Percentiles rank a stretch among this genome's conserved stretches.
These are phyloP conservation scores for Fundulus diaphanus DNA, from an alignment of 2,797 vertebrate genomes.

Conservation along the genomic window DNA sequence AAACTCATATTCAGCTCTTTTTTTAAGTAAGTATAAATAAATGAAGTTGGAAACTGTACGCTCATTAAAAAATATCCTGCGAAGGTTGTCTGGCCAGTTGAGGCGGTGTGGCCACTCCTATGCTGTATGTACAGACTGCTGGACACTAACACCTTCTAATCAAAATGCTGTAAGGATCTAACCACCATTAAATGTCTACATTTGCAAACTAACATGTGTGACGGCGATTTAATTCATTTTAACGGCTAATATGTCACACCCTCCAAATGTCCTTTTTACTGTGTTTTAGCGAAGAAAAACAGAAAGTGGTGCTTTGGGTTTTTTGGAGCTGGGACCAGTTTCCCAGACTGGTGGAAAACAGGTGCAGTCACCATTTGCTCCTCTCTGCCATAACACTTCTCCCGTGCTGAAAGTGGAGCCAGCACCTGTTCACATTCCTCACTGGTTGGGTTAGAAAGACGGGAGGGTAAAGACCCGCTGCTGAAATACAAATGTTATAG, in stretches of 20 bases:
- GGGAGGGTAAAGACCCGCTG: neutral
- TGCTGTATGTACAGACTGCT: too few species aligned
- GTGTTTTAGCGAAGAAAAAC: conserved; percentile 19
- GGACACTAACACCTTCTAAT: neutral
- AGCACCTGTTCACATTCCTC: conserved; percentile 70
- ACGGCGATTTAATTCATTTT: neutral
- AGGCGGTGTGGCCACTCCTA: too few species aligned
- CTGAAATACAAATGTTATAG: conserved; percentile 29
- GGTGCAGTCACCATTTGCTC: conserved; percentile 71
- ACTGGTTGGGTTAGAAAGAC: conserved; percentile 25
- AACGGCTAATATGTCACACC: neutral
- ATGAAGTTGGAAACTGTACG: too few species aligned
- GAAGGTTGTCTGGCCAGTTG: too few species aligned
- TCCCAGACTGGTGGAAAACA: conserved; percentile 64
- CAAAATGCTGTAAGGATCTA: neutral
- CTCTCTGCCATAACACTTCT: conserved; percentile 49
- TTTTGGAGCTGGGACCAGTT: conserved; percentile 54
- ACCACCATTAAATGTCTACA: too few species aligned
- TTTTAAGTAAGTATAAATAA: too few species aligned
- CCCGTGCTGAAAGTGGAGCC: conserved; percentile 52
- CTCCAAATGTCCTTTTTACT: neutral
- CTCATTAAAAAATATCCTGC: too few species aligned
- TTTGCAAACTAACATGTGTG: neutral
- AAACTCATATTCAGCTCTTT: too few species aligned
- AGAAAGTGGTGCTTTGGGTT: conserved; percentile 35